Percentiles rank a stretch among this genome's conserved stretches.
Evolutionary conservation across 1,140 invertebrate genomes (phyloP).

Genomic region (Hyphantria cunea): DNA sequence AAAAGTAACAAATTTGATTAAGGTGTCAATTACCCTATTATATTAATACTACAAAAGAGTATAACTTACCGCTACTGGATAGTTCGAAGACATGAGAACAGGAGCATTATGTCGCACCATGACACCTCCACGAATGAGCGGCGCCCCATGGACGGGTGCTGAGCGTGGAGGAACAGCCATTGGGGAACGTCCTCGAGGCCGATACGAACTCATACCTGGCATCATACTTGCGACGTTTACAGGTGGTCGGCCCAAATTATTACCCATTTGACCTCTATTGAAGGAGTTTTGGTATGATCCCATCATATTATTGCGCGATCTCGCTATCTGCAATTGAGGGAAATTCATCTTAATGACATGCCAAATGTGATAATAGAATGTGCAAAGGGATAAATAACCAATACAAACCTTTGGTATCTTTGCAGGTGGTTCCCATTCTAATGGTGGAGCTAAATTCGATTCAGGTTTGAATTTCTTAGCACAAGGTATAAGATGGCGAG

Average conservation of each 20-base stretch:
- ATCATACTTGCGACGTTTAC: conserved; percentile 28
- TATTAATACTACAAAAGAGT: conserved; percentile 53
- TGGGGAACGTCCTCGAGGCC: conserved; percentile 49
- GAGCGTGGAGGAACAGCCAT: conserved; percentile 37
- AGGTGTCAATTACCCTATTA: no score
- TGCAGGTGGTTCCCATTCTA: conserved; percentile 95
- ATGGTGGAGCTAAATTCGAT: conserved; percentile 90
- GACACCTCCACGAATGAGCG: conserved; percentile 52
- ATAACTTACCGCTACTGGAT: conserved; percentile 35
- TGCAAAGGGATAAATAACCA: not conserved
- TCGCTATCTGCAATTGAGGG: conserved; percentile 75
- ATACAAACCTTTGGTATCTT: conserved; percentile 89
- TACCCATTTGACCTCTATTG: conserved; percentile 46
- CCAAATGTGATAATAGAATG: not conserved
- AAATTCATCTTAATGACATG: not conserved
- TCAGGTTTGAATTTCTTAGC: conserved; percentile 95
- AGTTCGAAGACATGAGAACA: conserved; percentile 18
- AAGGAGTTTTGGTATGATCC: conserved; percentile 59
- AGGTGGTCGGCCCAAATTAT: conserved; percentile 32
- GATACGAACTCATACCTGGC: conserved; percentile 33
- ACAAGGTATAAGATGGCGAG: conserved; percentile 93
- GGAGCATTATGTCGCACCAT: conserved; percentile 51
- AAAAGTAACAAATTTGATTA: no score
- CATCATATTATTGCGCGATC: conserved; percentile 67
- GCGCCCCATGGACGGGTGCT: conserved; percentile 51